These are phyloP conservation scores for Heliconius hewitsoni DNA, from an alignment of 1,140 invertebrate genomes.

Conservation along the genomic window DNA sequence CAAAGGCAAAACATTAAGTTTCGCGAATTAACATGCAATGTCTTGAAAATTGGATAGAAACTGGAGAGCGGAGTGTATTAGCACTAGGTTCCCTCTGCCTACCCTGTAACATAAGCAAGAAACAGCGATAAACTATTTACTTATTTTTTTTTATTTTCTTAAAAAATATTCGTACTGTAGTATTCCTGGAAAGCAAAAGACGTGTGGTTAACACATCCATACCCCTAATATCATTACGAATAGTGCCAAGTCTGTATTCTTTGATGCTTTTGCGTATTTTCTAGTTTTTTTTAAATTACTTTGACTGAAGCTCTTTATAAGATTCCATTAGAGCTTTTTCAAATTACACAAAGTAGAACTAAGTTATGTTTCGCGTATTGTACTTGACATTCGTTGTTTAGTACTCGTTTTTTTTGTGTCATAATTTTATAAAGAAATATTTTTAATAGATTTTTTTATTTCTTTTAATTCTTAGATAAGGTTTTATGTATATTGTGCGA, in stretches of 20 bases:
- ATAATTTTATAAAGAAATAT: not conserved
- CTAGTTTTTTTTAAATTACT: constrained; percentile 17
- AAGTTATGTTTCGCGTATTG: not conserved
- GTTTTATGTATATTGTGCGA: too few species aligned
- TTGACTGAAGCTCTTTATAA: constrained; percentile 11
- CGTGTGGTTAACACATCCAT: constrained; percentile 1
- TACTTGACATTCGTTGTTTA: not conserved
- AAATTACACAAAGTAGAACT: not conserved
- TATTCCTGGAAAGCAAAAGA: not conserved
- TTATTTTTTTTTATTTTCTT: not conserved
- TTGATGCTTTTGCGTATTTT: constrained; percentile 26
- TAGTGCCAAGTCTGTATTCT: constrained; percentile 20
- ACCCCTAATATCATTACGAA: constrained; percentile 29
- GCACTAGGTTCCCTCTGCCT: too few species aligned
- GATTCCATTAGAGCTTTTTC: constrained; percentile 3
- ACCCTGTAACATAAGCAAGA: too few species aligned
- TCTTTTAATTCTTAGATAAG: not conserved
- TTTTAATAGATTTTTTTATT: not conserved
- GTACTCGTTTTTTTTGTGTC: not conserved
- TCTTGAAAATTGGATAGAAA: too few species aligned
- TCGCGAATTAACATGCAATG: too few species aligned
- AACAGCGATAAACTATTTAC: too few species aligned
- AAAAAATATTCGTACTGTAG: not conserved
- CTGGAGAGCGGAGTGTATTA: too few species aligned
- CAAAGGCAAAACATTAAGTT: not conserved